A percentile compares a stretch with the other conserved stretches of the same genome.
phyloP scores from a whole-genome alignment of 2,113 vertebrate species.

The Gadus chalcogrammus region DNA sequence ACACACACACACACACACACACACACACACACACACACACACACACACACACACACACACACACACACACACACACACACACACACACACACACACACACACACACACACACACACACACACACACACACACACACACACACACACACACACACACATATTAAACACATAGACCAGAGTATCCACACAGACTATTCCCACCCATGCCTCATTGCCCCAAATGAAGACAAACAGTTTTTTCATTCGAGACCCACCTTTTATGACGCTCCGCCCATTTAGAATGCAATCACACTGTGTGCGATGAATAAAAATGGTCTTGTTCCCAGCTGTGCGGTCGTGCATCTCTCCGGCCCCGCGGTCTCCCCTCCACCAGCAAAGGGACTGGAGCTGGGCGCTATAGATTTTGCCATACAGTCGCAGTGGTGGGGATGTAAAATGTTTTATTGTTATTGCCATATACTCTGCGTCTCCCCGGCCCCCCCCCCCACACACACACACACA shows the following conservation, averaged over 20 bases:
- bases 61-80: neutral
- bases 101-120: constrained; percentile 6
- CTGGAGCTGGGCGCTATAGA: constrained; percentile 37
- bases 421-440: constrained; percentile 43
- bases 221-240: constrained; percentile 52
- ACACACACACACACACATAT: constrained; percentile 4
- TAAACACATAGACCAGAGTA: neutral
- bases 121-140: constrained; percentile 1
- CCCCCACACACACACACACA: too few species aligned
- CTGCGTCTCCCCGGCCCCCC: too few species aligned
- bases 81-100: constrained; percentile 1
- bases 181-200: constrained; percentile 4
- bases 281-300: constrained; percentile 40
- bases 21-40: neutral
- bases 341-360: constrained; percentile 42
- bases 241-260: constrained; percentile 48
- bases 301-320: constrained; percentile 40
- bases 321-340: constrained; percentile 44
- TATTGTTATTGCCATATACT: constrained; percentile 40
- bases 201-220: constrained; percentile 46
- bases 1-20: neutral
- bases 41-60: constrained; percentile 1
- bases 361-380: constrained; percentile 26
- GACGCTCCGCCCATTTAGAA: constrained; percentile 48
- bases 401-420: constrained; percentile 37